Evolutionary conservation across 2,797 vertebrate species (phyloP).

Genomic region (Sardinella longiceps): DNA sequence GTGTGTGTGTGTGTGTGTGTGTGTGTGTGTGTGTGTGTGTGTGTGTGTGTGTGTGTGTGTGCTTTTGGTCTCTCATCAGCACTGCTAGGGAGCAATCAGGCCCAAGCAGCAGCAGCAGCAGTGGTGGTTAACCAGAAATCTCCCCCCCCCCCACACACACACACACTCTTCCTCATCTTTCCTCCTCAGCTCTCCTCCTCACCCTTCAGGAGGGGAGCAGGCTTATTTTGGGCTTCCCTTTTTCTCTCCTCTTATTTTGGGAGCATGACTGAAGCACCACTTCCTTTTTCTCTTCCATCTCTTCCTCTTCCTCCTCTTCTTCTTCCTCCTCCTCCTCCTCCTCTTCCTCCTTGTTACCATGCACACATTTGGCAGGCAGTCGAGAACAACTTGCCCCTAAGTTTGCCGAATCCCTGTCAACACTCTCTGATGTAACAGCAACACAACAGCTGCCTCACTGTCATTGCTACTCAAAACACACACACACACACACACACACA

Average conservation of each 20-base stretch:
- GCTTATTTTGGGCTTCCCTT: neutral
- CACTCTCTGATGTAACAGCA: neutral
- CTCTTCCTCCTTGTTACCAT: neutral
- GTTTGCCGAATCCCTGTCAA: neutral
- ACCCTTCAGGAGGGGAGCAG: neutral
- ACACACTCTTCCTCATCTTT: no score
- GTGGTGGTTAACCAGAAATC: neutral
- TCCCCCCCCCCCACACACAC: no score
- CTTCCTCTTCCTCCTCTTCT: neutral
- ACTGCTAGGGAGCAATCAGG: neutral
- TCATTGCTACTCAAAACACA: neutral
- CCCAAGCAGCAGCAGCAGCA: neutral
- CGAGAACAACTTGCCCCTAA: neutral
- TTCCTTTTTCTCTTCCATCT: neutral
- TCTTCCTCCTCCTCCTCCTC: neutral
- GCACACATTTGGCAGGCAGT: neutral
- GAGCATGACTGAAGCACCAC: neutral
- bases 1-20: no score
- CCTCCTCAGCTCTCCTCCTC: neutral
- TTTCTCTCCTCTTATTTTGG: neutral
- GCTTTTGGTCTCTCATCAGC: neutral
- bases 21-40: no score
- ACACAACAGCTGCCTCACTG: neutral
- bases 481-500: neutral
- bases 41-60: neutral